These are phyloP conservation scores for Protonemura montana DNA, from an alignment of 2,888 invertebrate species.

Conservation along the genomic window DNA sequence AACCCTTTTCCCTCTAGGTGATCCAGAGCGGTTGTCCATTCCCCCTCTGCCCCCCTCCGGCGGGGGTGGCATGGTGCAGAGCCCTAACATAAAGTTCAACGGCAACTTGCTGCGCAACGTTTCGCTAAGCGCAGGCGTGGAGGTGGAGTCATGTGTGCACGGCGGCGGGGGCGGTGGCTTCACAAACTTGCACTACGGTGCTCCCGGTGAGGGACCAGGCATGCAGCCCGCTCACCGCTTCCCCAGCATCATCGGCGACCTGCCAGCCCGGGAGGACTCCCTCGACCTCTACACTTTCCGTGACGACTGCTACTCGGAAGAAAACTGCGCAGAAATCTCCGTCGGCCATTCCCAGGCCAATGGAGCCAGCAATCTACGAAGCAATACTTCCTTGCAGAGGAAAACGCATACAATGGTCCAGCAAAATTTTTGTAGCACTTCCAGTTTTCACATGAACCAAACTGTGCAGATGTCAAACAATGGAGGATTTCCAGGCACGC, in stretches of 20 bases:
- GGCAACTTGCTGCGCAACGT: slow-evolving; percentile 46
- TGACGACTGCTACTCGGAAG: slow-evolving; percentile 67
- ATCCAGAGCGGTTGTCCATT: slow-evolving; percentile 1
- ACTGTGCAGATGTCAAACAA: slow-evolving; percentile 18
- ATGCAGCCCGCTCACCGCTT: slow-evolving; percentile 54
- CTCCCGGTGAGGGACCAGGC: slow-evolving; percentile 59
- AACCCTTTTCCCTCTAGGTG: neutral
- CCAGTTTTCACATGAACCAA: slow-evolving; percentile 46
- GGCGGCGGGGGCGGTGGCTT: slow-evolving; percentile 64
- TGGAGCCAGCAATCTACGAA: neutral
- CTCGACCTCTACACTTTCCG: slow-evolving; percentile 68
- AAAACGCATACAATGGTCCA: slow-evolving; percentile 38
- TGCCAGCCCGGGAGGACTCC: slow-evolving; percentile 65
- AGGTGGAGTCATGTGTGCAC: slow-evolving; percentile 71
- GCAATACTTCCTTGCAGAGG: neutral
- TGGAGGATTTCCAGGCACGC: slow-evolving; percentile 36
- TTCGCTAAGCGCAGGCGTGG: slow-evolving; percentile 61
- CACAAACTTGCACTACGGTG: slow-evolving; percentile 73
- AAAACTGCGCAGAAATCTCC: slow-evolving; percentile 60
- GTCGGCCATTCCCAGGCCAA: slow-evolving; percentile 39
- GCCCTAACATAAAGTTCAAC: slow-evolving; percentile 43
- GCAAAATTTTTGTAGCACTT: slow-evolving; percentile 43
- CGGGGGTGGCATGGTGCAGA: neutral
- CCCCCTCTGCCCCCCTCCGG: neutral
- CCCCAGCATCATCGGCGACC: slow-evolving; percentile 53